A percentile compares a stretch with the other conserved stretches of the same genome.
These are phyloP conservation scores for Caenorhabditis japonica DNA, from an alignment of 2,888 invertebrate species.

Conservation along the genomic window DNA sequence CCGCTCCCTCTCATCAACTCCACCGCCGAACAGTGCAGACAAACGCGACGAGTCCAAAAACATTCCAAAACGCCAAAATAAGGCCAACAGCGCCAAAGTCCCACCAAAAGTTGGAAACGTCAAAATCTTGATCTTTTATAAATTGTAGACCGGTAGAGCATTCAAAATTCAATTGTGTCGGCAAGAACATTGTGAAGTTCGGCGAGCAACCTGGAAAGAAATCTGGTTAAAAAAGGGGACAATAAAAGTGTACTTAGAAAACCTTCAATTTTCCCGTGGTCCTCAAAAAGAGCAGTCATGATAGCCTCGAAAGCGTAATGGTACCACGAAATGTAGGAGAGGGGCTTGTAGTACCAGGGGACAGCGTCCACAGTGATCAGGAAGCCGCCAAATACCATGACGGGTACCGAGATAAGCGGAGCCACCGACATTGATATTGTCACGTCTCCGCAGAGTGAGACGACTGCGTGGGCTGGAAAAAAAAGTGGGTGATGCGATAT, in stretches of 20 bases:
- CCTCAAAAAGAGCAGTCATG: slow-evolving; percentile 55
- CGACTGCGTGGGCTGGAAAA: slow-evolving; percentile 50
- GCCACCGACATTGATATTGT: slow-evolving; percentile 31
- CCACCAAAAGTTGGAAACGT: slow-evolving; percentile 33
- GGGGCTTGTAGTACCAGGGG: slow-evolving; percentile 75
- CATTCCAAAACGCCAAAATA: slow-evolving; percentile 37
- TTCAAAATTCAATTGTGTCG: slow-evolving; percentile 14
- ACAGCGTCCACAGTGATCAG: slow-evolving; percentile 57
- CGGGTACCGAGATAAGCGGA: slow-evolving; percentile 46
- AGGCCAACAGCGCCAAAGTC: slow-evolving; percentile 34
- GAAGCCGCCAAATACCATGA: slow-evolving; percentile 82
- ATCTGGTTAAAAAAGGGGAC: background rate
- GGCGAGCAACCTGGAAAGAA: background rate
- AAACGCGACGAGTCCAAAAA: slow-evolving; percentile 38
- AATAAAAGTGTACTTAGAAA: background rate
- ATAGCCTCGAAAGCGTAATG: slow-evolving; percentile 76
- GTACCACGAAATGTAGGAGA: slow-evolving; percentile 77
- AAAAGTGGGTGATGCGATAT: too few relatives aligned
- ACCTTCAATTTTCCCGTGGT: slow-evolving; percentile 31
- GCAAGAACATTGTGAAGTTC: background rate
- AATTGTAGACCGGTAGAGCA: slow-evolving; percentile 23
- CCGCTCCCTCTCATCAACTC: too few relatives aligned
- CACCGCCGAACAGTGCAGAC: slow-evolving; percentile 29
- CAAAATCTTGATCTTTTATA: slow-evolving; percentile 23
- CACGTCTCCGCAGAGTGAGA: slow-evolving; percentile 48